Percentiles rank a stretch among this genome's conserved stretches.
These are phyloP conservation scores for Prinia subflava DNA, from an alignment of 2,113 vertebrate species.

Conservation along the genomic window DNA sequence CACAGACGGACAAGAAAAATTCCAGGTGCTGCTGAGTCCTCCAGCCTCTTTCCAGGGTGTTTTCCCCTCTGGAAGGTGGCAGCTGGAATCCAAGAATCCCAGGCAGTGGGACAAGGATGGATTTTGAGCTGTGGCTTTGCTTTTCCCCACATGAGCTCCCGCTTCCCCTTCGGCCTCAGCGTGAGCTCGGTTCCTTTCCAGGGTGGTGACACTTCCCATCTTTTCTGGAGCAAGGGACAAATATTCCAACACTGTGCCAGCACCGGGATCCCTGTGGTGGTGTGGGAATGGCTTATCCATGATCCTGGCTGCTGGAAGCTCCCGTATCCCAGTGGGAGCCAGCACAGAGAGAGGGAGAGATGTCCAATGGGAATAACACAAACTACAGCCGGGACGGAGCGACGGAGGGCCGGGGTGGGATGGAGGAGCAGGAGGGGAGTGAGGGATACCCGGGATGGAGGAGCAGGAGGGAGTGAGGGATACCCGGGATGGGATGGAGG, in stretches of 20 bases:
- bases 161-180: not conserved
- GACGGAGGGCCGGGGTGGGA: not conserved
- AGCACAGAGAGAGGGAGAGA: not conserved
- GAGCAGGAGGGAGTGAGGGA: accelerated
- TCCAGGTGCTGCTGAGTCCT: not conserved
- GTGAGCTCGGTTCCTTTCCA: accelerated
- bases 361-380: not conserved
- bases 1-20: not conserved
- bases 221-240: not conserved
- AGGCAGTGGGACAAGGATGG: accelerated
- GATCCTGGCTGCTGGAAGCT: not conserved
- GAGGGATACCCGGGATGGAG: not conserved
- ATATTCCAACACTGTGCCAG: accelerated
- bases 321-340: accelerated
- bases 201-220: not conserved
- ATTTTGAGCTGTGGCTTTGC: accelerated
- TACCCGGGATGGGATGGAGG: not conserved
- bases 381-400: not conserved
- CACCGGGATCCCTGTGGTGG: not conserved
- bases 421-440: not conserved
- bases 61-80: accelerated
- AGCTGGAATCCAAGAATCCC: not conserved
- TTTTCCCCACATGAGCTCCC: not conserved
- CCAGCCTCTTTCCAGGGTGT: accelerated
- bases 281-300: accelerated